Conservation (phyloP, 1,140 invertebrate species). For the Lordiphosa stackelbergi region DNA sequence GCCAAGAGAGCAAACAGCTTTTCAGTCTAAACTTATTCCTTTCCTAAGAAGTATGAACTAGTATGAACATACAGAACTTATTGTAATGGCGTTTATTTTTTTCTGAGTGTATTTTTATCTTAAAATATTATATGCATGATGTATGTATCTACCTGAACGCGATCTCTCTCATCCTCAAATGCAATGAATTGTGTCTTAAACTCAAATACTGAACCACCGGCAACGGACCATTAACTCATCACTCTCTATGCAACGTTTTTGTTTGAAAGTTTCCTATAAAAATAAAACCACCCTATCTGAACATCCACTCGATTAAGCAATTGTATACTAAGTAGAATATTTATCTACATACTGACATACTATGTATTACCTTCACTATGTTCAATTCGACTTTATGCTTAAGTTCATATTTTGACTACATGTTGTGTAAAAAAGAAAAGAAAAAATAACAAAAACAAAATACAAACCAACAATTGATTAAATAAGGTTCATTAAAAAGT, state of each 20-base stretch:
- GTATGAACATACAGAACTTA: no score
- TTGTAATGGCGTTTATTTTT: no score
- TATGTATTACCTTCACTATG: conserved; percentile 33
- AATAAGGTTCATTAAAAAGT: conserved; percentile 96
- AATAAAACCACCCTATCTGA: no score
- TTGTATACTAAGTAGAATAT: neutral
- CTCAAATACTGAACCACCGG: conserved; percentile 45
- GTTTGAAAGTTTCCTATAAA: neutral
- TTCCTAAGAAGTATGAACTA: no score
- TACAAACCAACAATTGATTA: conserved; percentile 4
- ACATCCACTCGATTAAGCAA: no score
- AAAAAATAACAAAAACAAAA: conserved; percentile 5
- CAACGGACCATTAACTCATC: conserved; percentile 37
- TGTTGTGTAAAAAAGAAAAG: conserved; percentile 35
- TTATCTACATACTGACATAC: conserved; percentile 7
- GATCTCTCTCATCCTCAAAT: conserved; percentile 31
- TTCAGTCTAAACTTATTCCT: no score
- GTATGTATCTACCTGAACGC: conserved; percentile 20
- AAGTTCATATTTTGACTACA: conserved; percentile 38
- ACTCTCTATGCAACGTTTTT: neutral
- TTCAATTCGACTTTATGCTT: conserved; percentile 35
- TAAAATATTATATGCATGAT: neutral
- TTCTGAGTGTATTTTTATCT: no score
- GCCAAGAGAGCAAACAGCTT: no score
- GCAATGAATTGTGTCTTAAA: conserved; percentile 45